These are phyloP conservation scores for Netelia fuscicornis DNA, from an alignment of 2,888 invertebrate species.

Conservation along the genomic window DNA sequence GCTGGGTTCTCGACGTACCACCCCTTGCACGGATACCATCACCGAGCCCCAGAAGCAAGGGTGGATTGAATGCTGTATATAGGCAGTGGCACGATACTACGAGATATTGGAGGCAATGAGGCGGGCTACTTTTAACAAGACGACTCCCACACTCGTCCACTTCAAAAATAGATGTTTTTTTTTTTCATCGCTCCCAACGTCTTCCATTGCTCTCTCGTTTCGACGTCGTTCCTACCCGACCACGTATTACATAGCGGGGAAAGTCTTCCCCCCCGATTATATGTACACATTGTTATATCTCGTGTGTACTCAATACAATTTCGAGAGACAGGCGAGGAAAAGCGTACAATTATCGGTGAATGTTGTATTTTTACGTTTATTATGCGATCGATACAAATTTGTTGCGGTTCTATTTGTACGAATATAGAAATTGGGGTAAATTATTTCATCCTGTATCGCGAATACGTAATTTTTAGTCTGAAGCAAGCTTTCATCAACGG, in stretches of 20 bases:
- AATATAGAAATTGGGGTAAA: too few species aligned
- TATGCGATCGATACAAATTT: too few species aligned
- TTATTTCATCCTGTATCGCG: neutral
- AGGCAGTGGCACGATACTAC: conserved; percentile 58
- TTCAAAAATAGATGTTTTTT: conserved; percentile 53
- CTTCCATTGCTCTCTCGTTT: conserved; percentile 47
- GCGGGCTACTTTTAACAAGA: conserved; percentile 85
- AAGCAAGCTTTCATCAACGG: neutral
- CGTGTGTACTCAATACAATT: conserved; percentile 15
- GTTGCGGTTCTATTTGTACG: too few species aligned
- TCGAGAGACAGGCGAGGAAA: neutral
- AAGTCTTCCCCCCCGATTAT: conserved; percentile 36
- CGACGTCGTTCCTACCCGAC: conserved; percentile 33
- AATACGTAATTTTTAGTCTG: neutral
- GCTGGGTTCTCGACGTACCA: conserved; percentile 77
- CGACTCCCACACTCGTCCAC: conserved; percentile 74
- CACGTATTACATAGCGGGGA: conserved; percentile 48
- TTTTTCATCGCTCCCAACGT: conserved; percentile 30
- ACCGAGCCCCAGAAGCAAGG: conserved; percentile 68
- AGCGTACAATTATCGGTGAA: neutral
- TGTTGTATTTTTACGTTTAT: neutral
- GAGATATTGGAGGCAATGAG: conserved; percentile 85
- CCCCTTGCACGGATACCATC: conserved; percentile 65
- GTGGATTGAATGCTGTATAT: conserved; percentile 70
- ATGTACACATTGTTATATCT: conserved; percentile 57